phyloP scores from a whole-genome alignment of 2,113 vertebrate species.

The Tragulus kanchil region DNA sequence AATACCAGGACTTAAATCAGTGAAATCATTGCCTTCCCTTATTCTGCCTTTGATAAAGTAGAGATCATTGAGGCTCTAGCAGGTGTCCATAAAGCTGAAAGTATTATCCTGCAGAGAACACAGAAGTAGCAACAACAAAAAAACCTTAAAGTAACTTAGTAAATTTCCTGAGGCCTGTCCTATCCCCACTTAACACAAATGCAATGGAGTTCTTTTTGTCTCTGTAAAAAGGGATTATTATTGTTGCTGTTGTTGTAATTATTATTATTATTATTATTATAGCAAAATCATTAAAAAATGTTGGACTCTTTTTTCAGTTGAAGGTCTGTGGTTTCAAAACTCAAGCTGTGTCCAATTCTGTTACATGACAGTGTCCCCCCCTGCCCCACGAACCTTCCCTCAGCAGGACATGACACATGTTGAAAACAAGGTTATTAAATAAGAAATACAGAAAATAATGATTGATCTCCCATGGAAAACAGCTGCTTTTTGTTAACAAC shows the following conservation, averaged over 20 bases:
- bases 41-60: slow-evolving; percentile 21
- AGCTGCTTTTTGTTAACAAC: slow-evolving; percentile 81
- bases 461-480: slow-evolving; percentile 79
- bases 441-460: slow-evolving; percentile 75
- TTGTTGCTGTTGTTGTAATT: no score
- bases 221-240: slow-evolving; percentile 55
- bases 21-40: neutral
- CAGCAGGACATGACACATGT: slow-evolving; percentile 71
- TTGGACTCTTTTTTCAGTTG: slow-evolving; percentile 5
- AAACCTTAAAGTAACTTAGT: neutral
- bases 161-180: neutral
- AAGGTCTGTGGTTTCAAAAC: slow-evolving; percentile 43
- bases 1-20: neutral
- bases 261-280: slow-evolving; percentile 51
- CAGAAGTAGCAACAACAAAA: neutral
- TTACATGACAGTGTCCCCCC: neutral
- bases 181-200: neutral
- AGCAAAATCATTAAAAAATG: slow-evolving; percentile 67
- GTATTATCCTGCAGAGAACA: neutral
- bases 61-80: neutral
- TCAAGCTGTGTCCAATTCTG: slow-evolving; percentile 58
- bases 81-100: neutral
- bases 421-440: slow-evolving; percentile 79
- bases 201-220: neutral
- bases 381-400: slow-evolving; percentile 72